Evolutionary conservation across 2,113 vertebrate genomes (phyloP), one percentile per base, ranked within the genome.

Genomic region (Gnathonemus echidnorhynchus): DNA sequence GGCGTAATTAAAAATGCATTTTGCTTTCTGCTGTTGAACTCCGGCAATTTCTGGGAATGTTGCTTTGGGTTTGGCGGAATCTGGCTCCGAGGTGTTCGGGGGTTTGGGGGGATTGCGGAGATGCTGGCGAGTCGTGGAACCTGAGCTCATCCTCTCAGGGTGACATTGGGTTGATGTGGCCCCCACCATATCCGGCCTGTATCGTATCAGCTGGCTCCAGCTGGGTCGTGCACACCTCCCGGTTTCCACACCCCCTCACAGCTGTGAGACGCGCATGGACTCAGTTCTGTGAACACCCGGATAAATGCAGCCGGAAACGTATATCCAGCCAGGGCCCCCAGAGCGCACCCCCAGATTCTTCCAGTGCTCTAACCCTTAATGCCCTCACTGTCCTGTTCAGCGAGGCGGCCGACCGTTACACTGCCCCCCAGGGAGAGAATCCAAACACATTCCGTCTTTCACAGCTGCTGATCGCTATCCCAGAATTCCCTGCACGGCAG

Each of bases 1-100:
- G 52, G 45, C 53, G 17, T 85, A 89, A 89, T 83, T 89, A 89
- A 58, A 88, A 50, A n/a, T 70, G n/a, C 11, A 13, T 42, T 53
- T 39, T 46, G 48, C 24, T 84, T 39, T 42, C 50, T 45, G 35
- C 77, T n/a, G 3, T 5, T n/a, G 50, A 15, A 15, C 19, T 49
- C 24, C 24, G n/a, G 31, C 21, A 70, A 5, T 70, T 70, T 74
- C 27, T 7, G 17, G 88, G 48, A 77, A 80, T 66, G 35, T 39
- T 42, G 77, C 27, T 8, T 5, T 5, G 4, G n/a, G 39, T 19
- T 19, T 31, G 49, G 19, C 11, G 11, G 86, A 46, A 27, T 86
- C 42, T 86, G 27, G 21, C 27, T 39, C 52, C 7, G 13, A 56
- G 39, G 80, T 21, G n/a, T 83, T 31, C 21, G 8, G n/a, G 6